Percentiles rank a stretch among this genome's conserved stretches.
These are phyloP conservation scores for Molossus alvarezi DNA, from an alignment of 2,797 vertebrate genomes.

Conservation along the genomic window DNA sequence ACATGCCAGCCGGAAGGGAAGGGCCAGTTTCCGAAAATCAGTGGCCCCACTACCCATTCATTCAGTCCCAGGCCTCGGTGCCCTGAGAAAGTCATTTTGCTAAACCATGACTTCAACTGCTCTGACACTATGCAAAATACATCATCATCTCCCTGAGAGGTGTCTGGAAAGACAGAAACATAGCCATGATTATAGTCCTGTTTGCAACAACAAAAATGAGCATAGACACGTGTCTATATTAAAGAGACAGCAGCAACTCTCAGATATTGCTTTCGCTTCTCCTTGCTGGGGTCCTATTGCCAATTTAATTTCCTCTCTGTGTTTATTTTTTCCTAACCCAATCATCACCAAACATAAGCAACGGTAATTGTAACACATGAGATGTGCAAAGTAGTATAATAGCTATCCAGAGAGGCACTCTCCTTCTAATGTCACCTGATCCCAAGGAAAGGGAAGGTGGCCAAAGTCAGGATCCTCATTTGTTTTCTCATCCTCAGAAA, in stretches of 20 bases:
- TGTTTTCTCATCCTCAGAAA: slow-evolving; percentile 11
- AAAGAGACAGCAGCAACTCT: slow-evolving; percentile 19
- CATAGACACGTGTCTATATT: neutral
- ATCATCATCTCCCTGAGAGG: slow-evolving; percentile 31
- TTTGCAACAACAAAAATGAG: slow-evolving; percentile 58
- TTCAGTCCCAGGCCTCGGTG: slow-evolving; percentile 20
- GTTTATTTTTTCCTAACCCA: slow-evolving; percentile 75
- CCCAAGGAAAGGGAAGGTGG: neutral
- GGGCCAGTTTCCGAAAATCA: slow-evolving; percentile 69
- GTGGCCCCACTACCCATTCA: slow-evolving; percentile 44
- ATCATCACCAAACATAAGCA: slow-evolving; percentile 68
- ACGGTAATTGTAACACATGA: slow-evolving; percentile 41
- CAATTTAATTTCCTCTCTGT: slow-evolving; percentile 71
- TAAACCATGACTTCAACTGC: slow-evolving; percentile 3
- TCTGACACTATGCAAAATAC: slow-evolving; percentile 54
- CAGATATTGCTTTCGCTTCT: slow-evolving; percentile 47
- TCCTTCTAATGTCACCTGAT: neutral
- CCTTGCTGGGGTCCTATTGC: slow-evolving; percentile 49
- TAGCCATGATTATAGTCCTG: slow-evolving; percentile 13
- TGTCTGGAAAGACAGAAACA: slow-evolving; percentile 59
- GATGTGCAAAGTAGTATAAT: neutral
- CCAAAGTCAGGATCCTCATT: neutral
- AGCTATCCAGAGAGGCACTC: neutral
- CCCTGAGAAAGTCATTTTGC: slow-evolving; percentile 67
- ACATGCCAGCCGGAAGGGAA: slow-evolving; percentile 72